Evolutionary conservation across 2,888 invertebrate genomes (phyloP).

Genomic region (Urechis unicinctus): DNA sequence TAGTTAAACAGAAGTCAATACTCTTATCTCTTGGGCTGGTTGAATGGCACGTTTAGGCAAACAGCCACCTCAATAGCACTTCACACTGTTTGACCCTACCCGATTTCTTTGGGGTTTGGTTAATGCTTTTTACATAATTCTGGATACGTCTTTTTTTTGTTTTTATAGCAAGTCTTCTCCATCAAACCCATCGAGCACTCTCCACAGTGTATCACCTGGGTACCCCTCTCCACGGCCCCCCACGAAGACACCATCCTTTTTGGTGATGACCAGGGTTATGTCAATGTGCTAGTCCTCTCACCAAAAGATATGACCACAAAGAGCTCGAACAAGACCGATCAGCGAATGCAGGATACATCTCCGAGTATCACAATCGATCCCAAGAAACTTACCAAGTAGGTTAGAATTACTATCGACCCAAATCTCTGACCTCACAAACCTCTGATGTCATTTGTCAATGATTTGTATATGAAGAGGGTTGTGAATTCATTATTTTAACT

Average conservation of each 20-base stretch:
- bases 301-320: conserved; percentile 42
- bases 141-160: too few species aligned
- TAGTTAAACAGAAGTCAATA: too few species aligned
- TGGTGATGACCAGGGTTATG: conserved; percentile 47
- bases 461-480: background rate
- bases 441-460: too few species aligned
- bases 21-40: too few species aligned
- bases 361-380: conserved; percentile 32
- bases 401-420: background rate
- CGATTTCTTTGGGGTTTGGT: too few species aligned
- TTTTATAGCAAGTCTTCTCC: conserved; percentile 31
- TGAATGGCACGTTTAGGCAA: too few species aligned
- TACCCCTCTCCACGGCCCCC: conserved; percentile 26
- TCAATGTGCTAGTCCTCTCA: conserved; percentile 37
- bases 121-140: too few species aligned
- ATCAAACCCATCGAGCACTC: conserved; percentile 45
- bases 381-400: conserved; percentile 35
- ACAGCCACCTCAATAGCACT: too few species aligned
- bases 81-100: too few species aligned
- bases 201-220: conserved; percentile 39
- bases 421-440: background rate
- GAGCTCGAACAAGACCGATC: conserved; percentile 32
- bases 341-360: conserved; percentile 16
- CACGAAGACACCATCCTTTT: conserved; percentile 40
- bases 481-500: background rate